Base-by-base conservation (phyloP, 35 echinoderm and acorn worm species). In the Ophiothrix spiculata region DNA sequence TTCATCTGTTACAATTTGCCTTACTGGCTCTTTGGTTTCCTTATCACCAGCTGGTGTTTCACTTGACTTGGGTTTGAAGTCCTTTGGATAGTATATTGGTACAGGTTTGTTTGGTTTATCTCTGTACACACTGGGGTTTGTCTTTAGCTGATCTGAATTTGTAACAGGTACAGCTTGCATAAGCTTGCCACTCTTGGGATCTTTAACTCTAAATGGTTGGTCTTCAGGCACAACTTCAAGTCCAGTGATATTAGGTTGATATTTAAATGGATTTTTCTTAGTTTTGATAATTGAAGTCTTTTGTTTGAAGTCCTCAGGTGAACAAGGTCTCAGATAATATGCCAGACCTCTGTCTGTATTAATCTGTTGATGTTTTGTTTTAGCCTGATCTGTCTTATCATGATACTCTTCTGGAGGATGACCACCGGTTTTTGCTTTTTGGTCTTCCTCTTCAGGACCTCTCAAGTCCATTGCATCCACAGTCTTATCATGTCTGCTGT, bases 1-100 rank as follows among this genome's bases (percentile, higher is more conserved):
- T 84, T 79, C 63, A 40, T 93, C 80, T 36, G 91, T 93, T 0
- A 88, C 35, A 16, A 93, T 39, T 41, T 93, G 91, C 2, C 33
- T 38, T 28, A 40, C 42, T 69, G 60, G 60, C 60, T 15, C 23
- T 69, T 69, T 69, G 60, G 60, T 2, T 2, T 69, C 10, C 29
- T 69, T 28, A 12, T 28, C 60, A 25, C 25, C 60, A 25, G 10
- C 60, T 25, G 29, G 16, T 49, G 19, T 6, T 49, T 49, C 42
- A 49, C 6, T 10, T 49, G 42, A 19, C 19, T 69, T 69, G 60
- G 60, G 1, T 69, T 69, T 28, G 17, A 25, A 2, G 17, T 4
- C 60, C 2, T 69, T 25, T 12, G 60, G 60, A 69, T 69, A 69
- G 23, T 69, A 28, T 15, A 69, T 69, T 15, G 23, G 1, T 6